Percentiles rank a stretch among this genome's conserved stretches.
phyloP scores from a whole-genome alignment of 2,113 vertebrate genomes.

The Albula glossodonta region DNA sequence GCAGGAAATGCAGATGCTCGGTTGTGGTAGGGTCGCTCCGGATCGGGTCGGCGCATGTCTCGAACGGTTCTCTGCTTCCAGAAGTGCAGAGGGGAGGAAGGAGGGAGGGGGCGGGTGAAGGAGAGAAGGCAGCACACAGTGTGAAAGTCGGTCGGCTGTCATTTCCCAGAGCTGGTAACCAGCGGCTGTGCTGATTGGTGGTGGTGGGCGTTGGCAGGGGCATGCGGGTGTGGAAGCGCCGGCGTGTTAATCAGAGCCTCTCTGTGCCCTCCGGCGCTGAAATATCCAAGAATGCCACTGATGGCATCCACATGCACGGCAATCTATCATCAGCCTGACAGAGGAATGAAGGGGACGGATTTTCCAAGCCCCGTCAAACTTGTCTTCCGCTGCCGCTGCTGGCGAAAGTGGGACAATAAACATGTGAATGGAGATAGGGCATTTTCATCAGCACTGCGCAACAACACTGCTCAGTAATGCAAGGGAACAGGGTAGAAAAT shows the following conservation, averaged over 20 bases:
- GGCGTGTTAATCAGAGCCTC: slow-evolving; percentile 6
- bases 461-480: background rate
- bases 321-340: slow-evolving; percentile 6
- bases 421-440: background rate
- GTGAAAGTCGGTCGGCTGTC: background rate
- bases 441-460: background rate
- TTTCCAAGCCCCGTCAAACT: background rate
- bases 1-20: background rate
- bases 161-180: background rate
- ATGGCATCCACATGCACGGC: background rate
- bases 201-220: background rate
- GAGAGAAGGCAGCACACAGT: background rate
- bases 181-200: background rate
- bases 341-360: slow-evolving; percentile 1
- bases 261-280: background rate
- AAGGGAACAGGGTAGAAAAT: background rate
- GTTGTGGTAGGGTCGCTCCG: background rate
- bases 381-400: background rate
- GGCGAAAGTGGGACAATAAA: slow-evolving; percentile 1
- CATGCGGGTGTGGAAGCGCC: background rate
- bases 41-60: background rate
- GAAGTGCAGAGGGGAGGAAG: background rate
- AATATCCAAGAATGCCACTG: background rate
- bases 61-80: background rate
- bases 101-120: background rate